Evolutionary conservation across 2,113 vertebrate genomes (phyloP), one percentile per base, ranked within the genome.

Genomic region (Vulpes vulpes): DNA sequence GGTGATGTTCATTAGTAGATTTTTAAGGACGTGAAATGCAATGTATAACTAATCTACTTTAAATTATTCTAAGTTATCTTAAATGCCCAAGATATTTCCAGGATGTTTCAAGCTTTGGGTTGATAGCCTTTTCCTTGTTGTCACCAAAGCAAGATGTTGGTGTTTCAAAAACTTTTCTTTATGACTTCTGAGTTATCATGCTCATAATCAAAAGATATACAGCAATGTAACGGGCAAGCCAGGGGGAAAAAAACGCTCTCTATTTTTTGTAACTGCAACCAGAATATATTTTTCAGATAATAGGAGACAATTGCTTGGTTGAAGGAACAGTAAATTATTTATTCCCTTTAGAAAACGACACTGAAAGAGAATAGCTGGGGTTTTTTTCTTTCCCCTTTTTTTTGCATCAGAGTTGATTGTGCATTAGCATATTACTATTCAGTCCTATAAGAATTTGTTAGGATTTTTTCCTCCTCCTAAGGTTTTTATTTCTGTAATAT

Each of bases 401-500:
- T 92, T 74, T 32, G 93, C 98, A 98, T 98, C 98, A 98, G 97
- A 98, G 98, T 98, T 99, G 98, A 98, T 99, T 98, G 95, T 97
- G 51, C 81, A 95, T 98, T 98, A 97, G 96, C 93, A 93, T 94
- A 97, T 98, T 98, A 97, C 98, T 96, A 95, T 98, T 98, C 95
- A 98, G 92, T 97, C 96, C 97, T 98, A 81, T 97, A 92, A 98
- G 92, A 98, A 97, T 95, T 91, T 98, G 94, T 98, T 98, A 98
- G 91, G 97, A 96, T 94, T 95, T 97, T 91, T 97, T 96, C 23
- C 64, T 92, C 35, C 83, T 98, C 97, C 64, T 96, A 95, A 95
- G 94, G 94, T 95, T 99, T 99, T 99, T 98, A 99, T 99, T 98
- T 98, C 98, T 97, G 97, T 98, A 98, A 98, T 99, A 99, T 99